These are phyloP conservation scores for Stigmatopora argus DNA, from an alignment of 2,113 vertebrate genomes.

Conservation along the genomic window DNA sequence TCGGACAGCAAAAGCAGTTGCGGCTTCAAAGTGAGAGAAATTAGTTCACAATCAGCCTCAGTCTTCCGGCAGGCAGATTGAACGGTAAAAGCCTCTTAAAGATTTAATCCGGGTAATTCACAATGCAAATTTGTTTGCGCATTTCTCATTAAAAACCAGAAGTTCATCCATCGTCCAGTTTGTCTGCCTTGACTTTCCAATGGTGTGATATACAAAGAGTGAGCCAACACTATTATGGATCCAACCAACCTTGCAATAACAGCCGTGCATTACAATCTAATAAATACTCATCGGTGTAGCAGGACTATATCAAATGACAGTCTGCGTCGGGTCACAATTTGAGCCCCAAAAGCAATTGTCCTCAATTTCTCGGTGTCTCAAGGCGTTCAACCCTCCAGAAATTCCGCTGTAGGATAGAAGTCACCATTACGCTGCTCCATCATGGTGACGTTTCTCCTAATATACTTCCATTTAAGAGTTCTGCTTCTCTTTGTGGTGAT, in stretches of 20 bases:
- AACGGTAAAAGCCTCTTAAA: constrained; percentile 69
- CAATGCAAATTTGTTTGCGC: constrained; percentile 65
- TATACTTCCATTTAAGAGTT: neutral
- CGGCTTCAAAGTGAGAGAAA: constrained; percentile 62
- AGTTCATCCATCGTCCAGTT: constrained; percentile 54
- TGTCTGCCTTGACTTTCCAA: constrained; percentile 30
- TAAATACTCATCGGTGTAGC: too few relatives aligned
- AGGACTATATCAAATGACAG: neutral
- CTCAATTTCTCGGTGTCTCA: neutral
- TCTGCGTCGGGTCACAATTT: neutral
- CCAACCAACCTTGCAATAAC: too few relatives aligned
- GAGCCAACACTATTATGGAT: too few relatives aligned
- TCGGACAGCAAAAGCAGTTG: constrained; percentile 48
- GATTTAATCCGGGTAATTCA: constrained; percentile 69
- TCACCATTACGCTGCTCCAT: neutral
- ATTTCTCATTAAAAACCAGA: constrained; percentile 50
- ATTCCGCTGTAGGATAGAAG: neutral
- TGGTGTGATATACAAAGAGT: neutral
- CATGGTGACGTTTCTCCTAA: neutral
- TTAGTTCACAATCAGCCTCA: constrained; percentile 54
- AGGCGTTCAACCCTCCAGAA: neutral
- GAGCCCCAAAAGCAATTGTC: neutral
- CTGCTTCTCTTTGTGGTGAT: neutral
- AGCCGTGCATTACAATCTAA: too few relatives aligned
- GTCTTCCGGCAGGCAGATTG: constrained; percentile 55